Evolutionary conservation across 2,888 invertebrate species (phyloP), one percentile per base, ranked within the genome.

Genomic region (Volucella inflata): DNA sequence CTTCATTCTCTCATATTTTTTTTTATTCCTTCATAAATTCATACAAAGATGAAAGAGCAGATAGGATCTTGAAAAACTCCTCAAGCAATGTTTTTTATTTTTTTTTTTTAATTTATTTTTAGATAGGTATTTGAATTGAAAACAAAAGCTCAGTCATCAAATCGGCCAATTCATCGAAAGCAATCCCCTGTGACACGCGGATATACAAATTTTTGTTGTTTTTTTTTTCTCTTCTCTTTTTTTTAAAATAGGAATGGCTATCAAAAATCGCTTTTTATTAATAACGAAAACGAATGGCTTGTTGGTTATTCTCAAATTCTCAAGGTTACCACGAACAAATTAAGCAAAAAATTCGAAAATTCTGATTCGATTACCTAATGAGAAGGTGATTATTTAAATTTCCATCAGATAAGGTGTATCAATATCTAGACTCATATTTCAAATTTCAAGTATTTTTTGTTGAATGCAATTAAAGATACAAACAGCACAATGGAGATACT

Each of bases 221-320:
- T 50, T 38, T 40, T 44, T 21, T 44, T 48, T 46, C 9, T 57
- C 59, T n/a, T 55, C 17, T 68, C 44, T 42, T 44, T 64, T 17
- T 53, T 36, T 40, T 64, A 46, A 44, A 14, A 16, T 53, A 21
- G 6, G 1, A 44, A 55, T 44, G 10, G 42, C 44, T 68, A 55
- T 68, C 68, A 68, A 48, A 75, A 55, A 48, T 76, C 16, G 42
- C 12, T 11, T 70, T 70, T 62, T 70, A 70, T 55, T 70, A 64
- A 70, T 70, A 78, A 57, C 55, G 11, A 14, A 53, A 62, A 55
- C 55, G 40, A 71, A 78, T 70, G 55, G 55, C 46, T 55, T 42
- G 55, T 57, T 64, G 48, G 55, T 55, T 70, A 70, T 62, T 78
- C 70, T n/a, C 70, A 78, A 78, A 70, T 62, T 78, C 70, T n/a